Evolutionary conservation across 2,888 invertebrate species (phyloP).

Genomic region (Drosophila tanythrix): DNA sequence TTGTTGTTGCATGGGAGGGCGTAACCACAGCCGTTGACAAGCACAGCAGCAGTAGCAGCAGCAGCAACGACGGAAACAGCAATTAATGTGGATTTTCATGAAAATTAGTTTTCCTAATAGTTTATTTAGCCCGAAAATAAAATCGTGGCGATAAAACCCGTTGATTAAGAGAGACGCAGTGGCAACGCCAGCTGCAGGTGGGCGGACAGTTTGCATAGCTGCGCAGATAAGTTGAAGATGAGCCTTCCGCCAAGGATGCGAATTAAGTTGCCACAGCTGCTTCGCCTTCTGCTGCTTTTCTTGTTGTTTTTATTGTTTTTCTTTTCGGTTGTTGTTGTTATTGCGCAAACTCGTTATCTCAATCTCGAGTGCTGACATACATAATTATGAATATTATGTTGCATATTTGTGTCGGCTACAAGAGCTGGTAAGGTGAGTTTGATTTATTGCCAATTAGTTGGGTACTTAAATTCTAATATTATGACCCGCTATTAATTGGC

Average conservation of each 20-base stretch:
- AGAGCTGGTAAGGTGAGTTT: slow-evolving; percentile 36
- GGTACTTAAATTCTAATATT: slow-evolving; percentile 46
- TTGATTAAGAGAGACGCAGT: slow-evolving; percentile 56
- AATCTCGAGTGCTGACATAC: slow-evolving; percentile 29
- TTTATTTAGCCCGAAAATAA: slow-evolving; percentile 75
- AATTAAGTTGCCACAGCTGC: slow-evolving; percentile 20
- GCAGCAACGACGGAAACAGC: slow-evolving; percentile 57
- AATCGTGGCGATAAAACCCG: slow-evolving; percentile 59
- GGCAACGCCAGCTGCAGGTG: slow-evolving; percentile 27
- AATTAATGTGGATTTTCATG: slow-evolving; percentile 79
- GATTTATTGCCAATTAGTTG: slow-evolving; percentile 65
- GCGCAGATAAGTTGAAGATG: slow-evolving; percentile 15
- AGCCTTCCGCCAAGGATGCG: slow-evolving; percentile 31
- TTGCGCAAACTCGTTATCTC: slow-evolving; percentile 14
- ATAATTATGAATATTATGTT: slow-evolving; percentile 65
- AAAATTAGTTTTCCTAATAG: slow-evolving; percentile 78
- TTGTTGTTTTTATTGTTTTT: not conserved
- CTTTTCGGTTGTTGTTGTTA: not conserved
- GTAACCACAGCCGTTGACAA: slow-evolving; percentile 42
- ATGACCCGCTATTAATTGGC: slow-evolving; percentile 38
- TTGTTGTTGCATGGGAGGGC: slow-evolving; percentile 15
- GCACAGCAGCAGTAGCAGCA: slow-evolving; percentile 39
- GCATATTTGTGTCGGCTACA: slow-evolving; percentile 36
- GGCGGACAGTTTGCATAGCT: slow-evolving; percentile 26
- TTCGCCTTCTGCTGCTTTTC: slow-evolving; percentile 8